Conservation (phyloP, 92 coral and sea anemone genomes). For the Zoanthus sociatus region DNA sequence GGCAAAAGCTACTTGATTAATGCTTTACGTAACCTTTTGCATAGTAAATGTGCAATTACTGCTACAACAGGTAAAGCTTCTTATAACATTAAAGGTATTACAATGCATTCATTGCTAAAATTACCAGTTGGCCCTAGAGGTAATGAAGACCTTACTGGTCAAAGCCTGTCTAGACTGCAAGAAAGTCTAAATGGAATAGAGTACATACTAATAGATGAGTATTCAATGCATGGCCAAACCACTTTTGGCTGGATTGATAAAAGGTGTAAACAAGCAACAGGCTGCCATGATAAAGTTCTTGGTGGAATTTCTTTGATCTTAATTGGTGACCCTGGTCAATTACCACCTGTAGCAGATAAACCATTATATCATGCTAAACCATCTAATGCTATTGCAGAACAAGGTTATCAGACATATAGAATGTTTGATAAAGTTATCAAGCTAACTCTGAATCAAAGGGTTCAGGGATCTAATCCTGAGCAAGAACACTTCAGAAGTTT, state of each 20-base stretch:
- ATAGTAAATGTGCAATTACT: conserved; percentile 58
- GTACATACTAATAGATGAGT: no score
- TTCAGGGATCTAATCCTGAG: background rate
- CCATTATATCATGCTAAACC: conserved; percentile 6
- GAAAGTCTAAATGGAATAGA: no score
- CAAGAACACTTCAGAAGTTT: conserved; percentile 6
- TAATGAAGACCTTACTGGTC: conserved; percentile 37
- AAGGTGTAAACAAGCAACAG: background rate
- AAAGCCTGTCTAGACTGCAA: no score
- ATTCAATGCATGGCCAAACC: background rate
- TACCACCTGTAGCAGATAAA: background rate
- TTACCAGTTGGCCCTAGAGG: conserved; percentile 58
- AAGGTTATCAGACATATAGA: no score
- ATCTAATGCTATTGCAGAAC: background rate
- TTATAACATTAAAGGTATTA: conserved; percentile 60
- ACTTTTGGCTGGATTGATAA: conserved; percentile 7
- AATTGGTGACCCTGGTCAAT: conserved; percentile 10
- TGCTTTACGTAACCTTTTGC: conserved; percentile 44
- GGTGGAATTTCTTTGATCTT: conserved; percentile 6
- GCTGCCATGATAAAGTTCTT: conserved; percentile 10
- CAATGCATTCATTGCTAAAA: conserved; percentile 65
- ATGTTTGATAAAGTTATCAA: background rate
- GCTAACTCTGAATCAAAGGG: background rate
- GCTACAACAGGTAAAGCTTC: conserved; percentile 73
- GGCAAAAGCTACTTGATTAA: conserved; percentile 1